Conservation (phyloP, 2,113 vertebrate species). For the Corythoichthys haematopterus region DNA sequence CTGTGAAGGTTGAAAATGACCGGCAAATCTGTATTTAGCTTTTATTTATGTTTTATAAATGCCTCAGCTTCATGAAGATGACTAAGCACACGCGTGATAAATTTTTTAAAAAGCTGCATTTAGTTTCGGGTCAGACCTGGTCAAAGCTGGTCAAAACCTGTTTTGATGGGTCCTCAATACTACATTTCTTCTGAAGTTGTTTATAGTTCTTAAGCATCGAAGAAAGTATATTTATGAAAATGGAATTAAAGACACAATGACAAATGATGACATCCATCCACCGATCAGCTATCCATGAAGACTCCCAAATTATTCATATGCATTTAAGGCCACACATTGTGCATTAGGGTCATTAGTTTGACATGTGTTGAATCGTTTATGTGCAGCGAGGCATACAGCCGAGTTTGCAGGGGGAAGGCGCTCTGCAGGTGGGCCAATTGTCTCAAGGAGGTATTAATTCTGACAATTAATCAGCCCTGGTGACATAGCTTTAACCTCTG, state of each 20-base stretch:
- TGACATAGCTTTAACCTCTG: not conserved
- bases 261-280: slow-evolving; percentile 5
- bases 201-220: not conserved
- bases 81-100: slow-evolving; percentile 11
- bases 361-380: slow-evolving; percentile 36
- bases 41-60: no score
- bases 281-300: not conserved
- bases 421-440: slow-evolving; percentile 52
- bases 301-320: not conserved
- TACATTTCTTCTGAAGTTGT: not conserved
- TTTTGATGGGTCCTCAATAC: slow-evolving; percentile 2
- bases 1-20: no score
- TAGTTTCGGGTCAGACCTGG: slow-evolving; percentile 11
- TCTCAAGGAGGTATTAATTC: slow-evolving; percentile 44
- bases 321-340: slow-evolving; percentile 19
- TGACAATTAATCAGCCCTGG: slow-evolving; percentile 42
- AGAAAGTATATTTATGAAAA: not conserved
- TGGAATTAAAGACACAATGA: not conserved
- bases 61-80: slow-evolving; percentile 2
- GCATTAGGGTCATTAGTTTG: slow-evolving; percentile 21
- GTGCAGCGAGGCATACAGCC: slow-evolving; percentile 32
- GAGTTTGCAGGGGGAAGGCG: not conserved
- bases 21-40: no score
- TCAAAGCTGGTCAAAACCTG: not conserved
- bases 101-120: slow-evolving; percentile 8